Conservation (phyloP, 2,113 vertebrate genomes). For the Misgurnus anguillicaudatus region DNA sequence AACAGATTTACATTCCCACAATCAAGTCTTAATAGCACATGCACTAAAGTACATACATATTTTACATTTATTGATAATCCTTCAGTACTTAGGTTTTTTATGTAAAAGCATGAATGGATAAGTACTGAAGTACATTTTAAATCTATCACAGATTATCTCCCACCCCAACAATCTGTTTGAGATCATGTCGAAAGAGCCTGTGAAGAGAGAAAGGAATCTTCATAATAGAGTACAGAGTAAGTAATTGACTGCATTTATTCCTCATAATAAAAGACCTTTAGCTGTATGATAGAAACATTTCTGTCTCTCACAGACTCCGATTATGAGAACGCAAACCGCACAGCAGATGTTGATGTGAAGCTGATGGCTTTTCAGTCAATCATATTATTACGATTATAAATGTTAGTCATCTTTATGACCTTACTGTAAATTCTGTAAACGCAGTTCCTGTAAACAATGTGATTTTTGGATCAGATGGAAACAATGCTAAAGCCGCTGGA, state of each 20-base stretch:
- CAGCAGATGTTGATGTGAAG: slow-evolving; percentile 75
- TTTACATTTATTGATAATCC: too few species aligned
- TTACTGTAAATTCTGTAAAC: too few species aligned
- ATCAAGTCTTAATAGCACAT: too few species aligned
- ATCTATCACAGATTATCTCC: slow-evolving; percentile 70
- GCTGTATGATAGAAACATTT: background rate
- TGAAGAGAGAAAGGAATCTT: slow-evolving; percentile 77
- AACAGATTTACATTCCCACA: too few species aligned
- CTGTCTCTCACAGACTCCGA: slow-evolving; percentile 68
- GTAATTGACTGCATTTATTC: too few species aligned
- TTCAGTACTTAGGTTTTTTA: too few species aligned
- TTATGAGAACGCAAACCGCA: slow-evolving; percentile 72
- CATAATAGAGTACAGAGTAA: slow-evolving; percentile 78
- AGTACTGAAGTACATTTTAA: too few species aligned
- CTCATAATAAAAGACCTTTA: too few species aligned
- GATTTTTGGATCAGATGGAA: slow-evolving; percentile 61
- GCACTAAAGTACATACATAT: too few species aligned
- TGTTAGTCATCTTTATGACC: slow-evolving; percentile 53
- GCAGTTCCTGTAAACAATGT: background rate
- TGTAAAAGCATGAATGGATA: too few species aligned
- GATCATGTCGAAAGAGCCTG: slow-evolving; percentile 77
- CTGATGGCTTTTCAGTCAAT: slow-evolving; percentile 80
- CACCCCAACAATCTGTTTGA: slow-evolving; percentile 79
- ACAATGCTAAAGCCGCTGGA: slow-evolving; percentile 71
- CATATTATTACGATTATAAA: slow-evolving; percentile 77